Evolutionary conservation across 2,888 invertebrate species (phyloP), one percentile per base, ranked within the genome.

Genomic region (Lottia gigantea): DNA sequence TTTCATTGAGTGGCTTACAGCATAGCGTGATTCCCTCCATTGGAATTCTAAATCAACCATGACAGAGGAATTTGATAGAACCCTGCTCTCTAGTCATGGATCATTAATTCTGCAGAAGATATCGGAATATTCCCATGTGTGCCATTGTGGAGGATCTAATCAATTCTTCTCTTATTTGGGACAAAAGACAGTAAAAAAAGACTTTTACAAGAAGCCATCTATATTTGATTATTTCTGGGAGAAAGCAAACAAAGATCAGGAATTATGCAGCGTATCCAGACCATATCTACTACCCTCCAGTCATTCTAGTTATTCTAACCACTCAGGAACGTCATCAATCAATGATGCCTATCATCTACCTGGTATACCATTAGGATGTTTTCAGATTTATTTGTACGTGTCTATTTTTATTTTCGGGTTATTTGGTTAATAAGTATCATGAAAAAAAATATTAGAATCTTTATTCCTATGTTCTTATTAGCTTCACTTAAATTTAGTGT

Each of bases 201-300:
- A 45, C 31, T 65, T 40, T 65, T 64, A 40, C 47, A 65, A 31
- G 46, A 55, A 65, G 49, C 64, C 55, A 65, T 55, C 64, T 14
- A 69, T 69, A 40, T 69, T 69, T 65, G 69, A 69, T 61, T 69
- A 69, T 65, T 69, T 69, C 64, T 69, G 69, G 69, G 69, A 69
- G 16, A 46, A 69, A 55, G 69, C 69, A 14, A 63, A 69, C 55
- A 55, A 23, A 8, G 23, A 19, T 19, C 19, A 55, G 11, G 55
- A 55, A 55, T 23, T 55, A 23, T 55, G 55, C 23, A 4, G 23
- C 11, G 55, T 55, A 12, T 19, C 55, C 55, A 55, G 55, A 23
- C 55, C 55, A 23, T 55, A 55, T 23, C 1, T 55, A 23, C 7
- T 55, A 55, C 55, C 55, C 55, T 23, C 19, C 19, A 23, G 55